Percentiles rank a stretch among this genome's conserved stretches.
Conservation (phyloP, 2,888 invertebrate genomes). For the Polymixis flavicincta region DNA sequence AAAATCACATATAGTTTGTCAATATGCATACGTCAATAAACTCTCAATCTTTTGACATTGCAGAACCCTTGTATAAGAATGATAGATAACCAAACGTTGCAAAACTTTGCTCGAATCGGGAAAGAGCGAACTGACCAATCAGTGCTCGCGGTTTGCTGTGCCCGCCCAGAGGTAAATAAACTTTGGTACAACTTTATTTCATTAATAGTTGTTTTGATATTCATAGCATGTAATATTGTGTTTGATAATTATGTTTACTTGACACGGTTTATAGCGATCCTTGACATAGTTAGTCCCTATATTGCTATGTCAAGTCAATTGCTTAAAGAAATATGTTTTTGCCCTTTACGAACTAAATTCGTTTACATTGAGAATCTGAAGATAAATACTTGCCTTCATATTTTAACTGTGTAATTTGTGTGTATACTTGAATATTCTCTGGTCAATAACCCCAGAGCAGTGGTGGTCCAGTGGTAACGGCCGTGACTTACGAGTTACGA, state of each 20-base stretch:
- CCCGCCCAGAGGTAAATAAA: conserved; percentile 75
- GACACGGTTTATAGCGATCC: conserved; percentile 56
- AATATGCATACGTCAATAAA: conserved; percentile 15
- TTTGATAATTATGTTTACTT: conserved; percentile 62
- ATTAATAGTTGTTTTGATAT: conserved; percentile 63
- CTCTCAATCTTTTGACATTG: conserved; percentile 29
- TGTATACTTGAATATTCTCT: not conserved
- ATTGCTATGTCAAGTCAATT: conserved; percentile 15
- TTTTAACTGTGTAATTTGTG: no score
- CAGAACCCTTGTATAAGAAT: not conserved
- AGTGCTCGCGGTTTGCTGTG: conserved; percentile 39
- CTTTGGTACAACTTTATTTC: conserved; percentile 64
- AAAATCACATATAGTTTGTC: not conserved
- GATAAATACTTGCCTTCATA: not conserved
- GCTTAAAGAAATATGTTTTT: conserved; percentile 5
- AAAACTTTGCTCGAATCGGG: conserved; percentile 35
- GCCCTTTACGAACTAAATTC: not conserved
- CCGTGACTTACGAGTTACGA: no score
- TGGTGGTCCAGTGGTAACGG: no score
- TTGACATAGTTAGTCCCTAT: conserved; percentile 50
- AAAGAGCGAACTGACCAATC: conserved; percentile 64
- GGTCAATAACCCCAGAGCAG: not conserved
- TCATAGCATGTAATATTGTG: conserved; percentile 41
- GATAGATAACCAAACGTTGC: conserved; percentile 68
- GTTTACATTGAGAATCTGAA: not conserved